Base-by-base conservation (phyloP, 2,888 invertebrate species). In the Tuberolachnus salignus region DNA sequence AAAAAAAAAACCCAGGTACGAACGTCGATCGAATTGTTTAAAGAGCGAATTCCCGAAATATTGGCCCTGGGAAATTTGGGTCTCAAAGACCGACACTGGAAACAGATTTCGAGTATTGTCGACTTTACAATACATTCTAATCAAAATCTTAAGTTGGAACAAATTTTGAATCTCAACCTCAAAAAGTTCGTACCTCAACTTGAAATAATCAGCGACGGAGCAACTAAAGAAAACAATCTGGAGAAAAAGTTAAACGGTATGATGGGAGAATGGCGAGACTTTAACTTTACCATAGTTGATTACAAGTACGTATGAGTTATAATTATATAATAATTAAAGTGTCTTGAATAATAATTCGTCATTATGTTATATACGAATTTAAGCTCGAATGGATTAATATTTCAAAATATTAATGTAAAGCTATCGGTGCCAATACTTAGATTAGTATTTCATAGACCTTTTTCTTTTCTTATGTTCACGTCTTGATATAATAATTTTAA, bases 1-100 rank as follows among this genome's bases (percentile, higher is more conserved):
- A 19, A 19, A 19, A 53, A 46, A 3, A 21, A 3, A 44, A 4
- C 14, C 13, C n/a, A 75, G 75, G 55, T 55, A 1, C 53, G 67
- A 26, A 9, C 10, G 10, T 21, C 16, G 8, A 42, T 97, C 82
- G 97, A 97, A 83, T 91, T 91, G 4, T 97, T 98, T 86, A 92
- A 92, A 82, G 89, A 90, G 14, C 89, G 94, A 83, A 88, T 97
- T 90, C 95, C 97, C 0, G 91, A 97, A 19, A 92, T 98, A 51
- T 91, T 92, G 84, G 96, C 96, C 0, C 86, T 98, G 23, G 97
- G 97, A 59, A 97, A 98, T 87, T 97, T 97, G 0, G 96, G 96
- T 72, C 91, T 98, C 91, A 94, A 94, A 84, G 89, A 88, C 0
- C 90, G 95, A 0, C 97, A 97, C 85, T 97, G 97, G 97, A 95